These are phyloP conservation scores for Channa striata DNA, from an alignment of 2,797 vertebrate species.

Conservation along the genomic window DNA sequence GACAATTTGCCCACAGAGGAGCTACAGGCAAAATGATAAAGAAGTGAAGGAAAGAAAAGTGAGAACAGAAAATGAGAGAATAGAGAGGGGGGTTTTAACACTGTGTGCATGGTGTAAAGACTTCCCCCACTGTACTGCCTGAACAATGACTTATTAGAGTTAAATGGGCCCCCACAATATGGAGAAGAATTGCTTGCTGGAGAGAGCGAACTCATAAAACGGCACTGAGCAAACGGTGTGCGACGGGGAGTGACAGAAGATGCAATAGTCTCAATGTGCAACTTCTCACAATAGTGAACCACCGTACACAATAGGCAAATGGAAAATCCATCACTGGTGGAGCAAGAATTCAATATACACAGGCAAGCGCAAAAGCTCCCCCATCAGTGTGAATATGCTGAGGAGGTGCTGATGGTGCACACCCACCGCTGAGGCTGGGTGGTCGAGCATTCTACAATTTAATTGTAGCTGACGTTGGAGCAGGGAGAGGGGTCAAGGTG, in stretches of 20 bases:
- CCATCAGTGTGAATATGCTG: conserved; percentile 57
- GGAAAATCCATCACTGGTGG: conserved; percentile 68
- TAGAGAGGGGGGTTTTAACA: neutral
- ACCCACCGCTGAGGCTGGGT: conserved; percentile 16
- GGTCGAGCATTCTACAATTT: conserved; percentile 41
- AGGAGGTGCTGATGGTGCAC: conserved; percentile 56
- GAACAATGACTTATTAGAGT: conserved; percentile 71
- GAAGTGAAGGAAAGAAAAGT: conserved; percentile 1
- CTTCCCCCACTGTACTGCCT: conserved; percentile 44
- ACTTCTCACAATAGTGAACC: conserved; percentile 44
- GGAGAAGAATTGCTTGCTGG: conserved; percentile 34
- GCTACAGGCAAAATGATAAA: conserved; percentile 45
- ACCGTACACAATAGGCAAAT: conserved; percentile 54
- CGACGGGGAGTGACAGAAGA: conserved; percentile 57
- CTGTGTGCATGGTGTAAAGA: conserved; percentile 24
- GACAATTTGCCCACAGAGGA: conserved; percentile 61
- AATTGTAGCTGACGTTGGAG: conserved; percentile 37
- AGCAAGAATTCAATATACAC: conserved; percentile 64
- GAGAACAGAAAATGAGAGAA: conserved; percentile 21
- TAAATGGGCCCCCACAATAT: conserved; percentile 62
- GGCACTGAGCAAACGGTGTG: conserved; percentile 63
- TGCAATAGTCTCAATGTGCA: conserved; percentile 49
- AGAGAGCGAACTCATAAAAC: conserved; percentile 57
- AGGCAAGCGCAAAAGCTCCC: conserved; percentile 43
- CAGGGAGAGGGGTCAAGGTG: conserved; percentile 53